phyloP scores from a whole-genome alignment of 2,797 vertebrate genomes.

The Chelmon rostratus region DNA sequence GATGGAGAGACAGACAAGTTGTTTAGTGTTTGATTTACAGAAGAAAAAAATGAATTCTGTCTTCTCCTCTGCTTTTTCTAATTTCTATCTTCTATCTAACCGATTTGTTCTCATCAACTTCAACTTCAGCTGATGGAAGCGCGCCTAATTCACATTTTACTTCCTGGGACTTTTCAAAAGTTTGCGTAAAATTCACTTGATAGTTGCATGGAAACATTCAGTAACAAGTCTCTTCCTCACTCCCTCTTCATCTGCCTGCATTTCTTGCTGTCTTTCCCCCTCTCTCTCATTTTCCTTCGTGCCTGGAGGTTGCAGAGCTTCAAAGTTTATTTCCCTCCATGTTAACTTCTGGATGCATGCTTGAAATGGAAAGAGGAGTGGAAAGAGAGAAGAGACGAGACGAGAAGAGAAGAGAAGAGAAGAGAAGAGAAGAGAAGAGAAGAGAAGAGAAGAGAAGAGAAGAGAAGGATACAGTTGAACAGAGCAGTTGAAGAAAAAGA shows the following conservation, averaged over 20 bases:
- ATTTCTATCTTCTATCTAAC: constrained; percentile 36
- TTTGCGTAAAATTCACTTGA: constrained; percentile 80
- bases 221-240: constrained; percentile 63
- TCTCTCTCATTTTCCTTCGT: constrained; percentile 74
- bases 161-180: constrained; percentile 72
- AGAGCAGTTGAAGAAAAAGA: constrained; percentile 22
- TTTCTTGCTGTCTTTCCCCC: constrained; percentile 61
- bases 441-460: constrained; percentile 25
- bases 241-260: constrained; percentile 51
- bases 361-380: constrained; percentile 73
- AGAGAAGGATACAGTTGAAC: background rate
- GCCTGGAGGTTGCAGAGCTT: constrained; percentile 85
- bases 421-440: constrained; percentile 18
- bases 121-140: constrained; percentile 47
- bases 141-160: constrained; percentile 68
- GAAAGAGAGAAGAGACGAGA: constrained; percentile 32
- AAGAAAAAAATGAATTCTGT: background rate
- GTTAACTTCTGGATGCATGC: constrained; percentile 68
- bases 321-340: constrained; percentile 82
- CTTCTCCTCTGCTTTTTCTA: background rate
- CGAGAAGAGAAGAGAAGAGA: constrained; percentile 16
- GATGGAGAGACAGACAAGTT: constrained; percentile 46
- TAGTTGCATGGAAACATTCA: constrained; percentile 63
- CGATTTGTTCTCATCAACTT: constrained; percentile 50
- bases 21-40: constrained; percentile 41